Evolutionary conservation across 2,113 vertebrate genomes (phyloP).

Genomic region (Indicator maculatus): DNA sequence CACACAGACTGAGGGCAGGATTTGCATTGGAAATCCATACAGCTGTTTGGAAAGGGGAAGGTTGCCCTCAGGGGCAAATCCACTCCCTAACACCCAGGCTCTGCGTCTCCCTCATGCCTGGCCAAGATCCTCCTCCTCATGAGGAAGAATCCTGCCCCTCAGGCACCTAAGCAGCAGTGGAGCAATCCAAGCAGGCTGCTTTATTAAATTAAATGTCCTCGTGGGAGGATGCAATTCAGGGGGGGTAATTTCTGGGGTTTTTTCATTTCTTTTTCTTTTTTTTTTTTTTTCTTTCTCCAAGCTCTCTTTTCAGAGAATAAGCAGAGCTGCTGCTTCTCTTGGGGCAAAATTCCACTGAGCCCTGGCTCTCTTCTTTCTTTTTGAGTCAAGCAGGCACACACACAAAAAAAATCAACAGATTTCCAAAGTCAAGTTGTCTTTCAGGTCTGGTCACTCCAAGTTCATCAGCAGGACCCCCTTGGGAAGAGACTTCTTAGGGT

Average conservation of each 20-base stretch:
- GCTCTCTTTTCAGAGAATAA: not conserved
- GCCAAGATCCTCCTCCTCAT: conserved; percentile 68
- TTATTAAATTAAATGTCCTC: conserved; percentile 62
- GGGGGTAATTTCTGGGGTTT: accelerated
- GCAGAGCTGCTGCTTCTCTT: not conserved
- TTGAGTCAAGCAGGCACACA: not conserved
- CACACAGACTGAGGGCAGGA: conserved; percentile 16
- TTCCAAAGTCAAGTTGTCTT: not conserved
- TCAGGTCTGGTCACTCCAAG: not conserved
- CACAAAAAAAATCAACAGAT: not conserved
- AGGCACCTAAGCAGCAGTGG: conserved; percentile 43
- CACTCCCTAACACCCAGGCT: conserved; percentile 69
- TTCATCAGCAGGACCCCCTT: not conserved
- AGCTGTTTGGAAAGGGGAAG: conserved; percentile 62
- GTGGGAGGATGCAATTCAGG: conserved; percentile 54
- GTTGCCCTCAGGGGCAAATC: conserved; percentile 60
- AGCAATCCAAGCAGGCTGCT: conserved; percentile 60
- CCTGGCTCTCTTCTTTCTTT: not conserved
- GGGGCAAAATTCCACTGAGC: not conserved
- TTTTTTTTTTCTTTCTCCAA: accelerated
- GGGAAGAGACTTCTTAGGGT: too few relatives aligned
- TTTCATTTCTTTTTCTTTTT: not conserved
- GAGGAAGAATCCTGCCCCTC: conserved; percentile 65
- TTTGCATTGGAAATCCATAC: conserved; percentile 65
- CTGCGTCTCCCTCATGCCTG: conserved; percentile 60